Evolutionary conservation across 2,113 vertebrate genomes (phyloP).

Genomic region (Lepus americanus): DNA sequence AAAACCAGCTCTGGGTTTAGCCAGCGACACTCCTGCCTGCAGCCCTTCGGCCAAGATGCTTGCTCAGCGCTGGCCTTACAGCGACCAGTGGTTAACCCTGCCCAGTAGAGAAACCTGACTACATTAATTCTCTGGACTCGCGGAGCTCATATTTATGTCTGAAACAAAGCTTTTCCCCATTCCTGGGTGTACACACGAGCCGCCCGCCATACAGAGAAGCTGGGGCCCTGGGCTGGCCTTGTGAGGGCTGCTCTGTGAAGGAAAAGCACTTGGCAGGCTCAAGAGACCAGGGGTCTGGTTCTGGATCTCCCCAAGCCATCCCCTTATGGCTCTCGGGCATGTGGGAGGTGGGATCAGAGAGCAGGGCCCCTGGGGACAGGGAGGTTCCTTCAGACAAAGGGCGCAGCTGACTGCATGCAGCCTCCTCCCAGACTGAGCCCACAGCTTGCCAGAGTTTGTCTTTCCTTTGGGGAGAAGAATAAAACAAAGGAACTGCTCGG

Average conservation of each 20-base stretch:
- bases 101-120: not conserved
- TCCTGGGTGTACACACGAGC: not conserved
- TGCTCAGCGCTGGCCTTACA: not conserved
- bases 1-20: slow-evolving; percentile 18
- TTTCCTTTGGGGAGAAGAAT: slow-evolving; percentile 18
- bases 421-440: not conserved
- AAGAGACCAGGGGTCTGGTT: not conserved
- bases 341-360: not conserved
- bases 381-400: slow-evolving; percentile 47
- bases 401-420: not conserved
- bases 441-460: not conserved
- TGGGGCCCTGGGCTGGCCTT: not conserved
- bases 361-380: not conserved
- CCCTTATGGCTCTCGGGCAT: not conserved
- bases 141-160: not conserved
- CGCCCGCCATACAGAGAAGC: not conserved
- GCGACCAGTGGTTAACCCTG: not conserved
- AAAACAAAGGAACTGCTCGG: slow-evolving; percentile 49
- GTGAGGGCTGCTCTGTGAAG: not conserved
- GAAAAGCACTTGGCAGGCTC: not conserved
- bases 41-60: not conserved
- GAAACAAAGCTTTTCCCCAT: not conserved
- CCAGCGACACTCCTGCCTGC: not conserved
- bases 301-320: not conserved
- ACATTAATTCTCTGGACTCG: not conserved